Percentiles rank a stretch among this genome's conserved stretches.
phyloP scores from a whole-genome alignment of 2,888 invertebrate genomes.

The Philereme transversata region DNA sequence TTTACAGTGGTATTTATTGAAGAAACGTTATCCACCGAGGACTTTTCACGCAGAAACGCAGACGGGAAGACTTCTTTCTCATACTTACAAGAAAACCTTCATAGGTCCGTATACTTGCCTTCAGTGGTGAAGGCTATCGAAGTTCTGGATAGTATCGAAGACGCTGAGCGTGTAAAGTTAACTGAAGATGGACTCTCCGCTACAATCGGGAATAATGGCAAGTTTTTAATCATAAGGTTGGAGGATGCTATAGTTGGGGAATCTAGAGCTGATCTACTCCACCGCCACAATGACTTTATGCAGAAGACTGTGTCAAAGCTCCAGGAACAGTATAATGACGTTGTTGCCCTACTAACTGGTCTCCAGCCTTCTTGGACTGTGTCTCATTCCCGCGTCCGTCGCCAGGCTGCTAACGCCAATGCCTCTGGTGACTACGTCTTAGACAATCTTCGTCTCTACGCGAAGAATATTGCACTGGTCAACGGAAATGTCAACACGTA shows the following conservation, averaged over 20 bases:
- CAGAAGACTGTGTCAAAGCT: conserved; percentile 78
- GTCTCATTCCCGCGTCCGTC: conserved; percentile 58
- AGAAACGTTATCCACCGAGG: conserved; percentile 83
- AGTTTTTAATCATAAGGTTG: conserved; percentile 81
- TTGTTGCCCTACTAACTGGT: conserved; percentile 85
- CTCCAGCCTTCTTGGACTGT: conserved; percentile 79
- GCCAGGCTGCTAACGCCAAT: conserved; percentile 45
- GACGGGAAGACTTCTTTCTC: conserved; percentile 67
- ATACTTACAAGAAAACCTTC: conserved; percentile 62
- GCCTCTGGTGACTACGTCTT: conserved; percentile 36
- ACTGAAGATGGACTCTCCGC: conserved; percentile 62
- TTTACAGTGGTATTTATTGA: conserved; percentile 81
- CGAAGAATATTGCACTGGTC: conserved; percentile 38
- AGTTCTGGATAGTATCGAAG: conserved; percentile 79
- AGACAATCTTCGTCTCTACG: conserved; percentile 56
- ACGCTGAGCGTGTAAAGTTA: conserved; percentile 62
- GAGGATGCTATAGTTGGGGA: conserved; percentile 84
- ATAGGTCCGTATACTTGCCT: conserved; percentile 81
- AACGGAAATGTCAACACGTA: conserved; percentile 13
- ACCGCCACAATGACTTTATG: conserved; percentile 86
- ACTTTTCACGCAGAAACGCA: conserved; percentile 78
- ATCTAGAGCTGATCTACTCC: conserved; percentile 79
- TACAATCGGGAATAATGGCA: conserved; percentile 45
- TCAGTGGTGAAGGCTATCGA: conserved; percentile 85
- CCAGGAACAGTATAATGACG: conserved; percentile 65